These are phyloP conservation scores for Gymnothorax reevesii DNA, from an alignment of 2,797 vertebrate species.

Conservation along the genomic window DNA sequence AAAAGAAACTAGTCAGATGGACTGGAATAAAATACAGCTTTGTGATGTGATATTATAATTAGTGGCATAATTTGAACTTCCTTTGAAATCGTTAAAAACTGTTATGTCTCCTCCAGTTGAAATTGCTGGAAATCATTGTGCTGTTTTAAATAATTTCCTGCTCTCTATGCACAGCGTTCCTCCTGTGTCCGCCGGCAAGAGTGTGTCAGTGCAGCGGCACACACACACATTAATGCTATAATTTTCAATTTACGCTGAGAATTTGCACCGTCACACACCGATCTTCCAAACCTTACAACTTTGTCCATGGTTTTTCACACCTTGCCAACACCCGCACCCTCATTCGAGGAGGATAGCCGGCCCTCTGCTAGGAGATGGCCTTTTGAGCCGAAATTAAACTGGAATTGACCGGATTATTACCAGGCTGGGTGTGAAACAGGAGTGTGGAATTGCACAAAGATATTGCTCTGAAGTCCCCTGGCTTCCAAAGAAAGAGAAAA, in stretches of 20 bases:
- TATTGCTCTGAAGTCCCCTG: slow-evolving; percentile 22
- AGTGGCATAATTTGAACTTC: not conserved
- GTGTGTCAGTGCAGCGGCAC: slow-evolving; percentile 26
- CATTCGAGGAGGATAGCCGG: not conserved
- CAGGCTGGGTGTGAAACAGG: slow-evolving; percentile 16
- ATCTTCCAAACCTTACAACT: not conserved
- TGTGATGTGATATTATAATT: not conserved
- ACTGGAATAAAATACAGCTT: not conserved
- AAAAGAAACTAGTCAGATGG: not conserved
- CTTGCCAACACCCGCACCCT: not conserved
- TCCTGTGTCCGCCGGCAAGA: slow-evolving; percentile 29
- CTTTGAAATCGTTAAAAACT: not conserved
- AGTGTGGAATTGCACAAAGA: slow-evolving; percentile 18
- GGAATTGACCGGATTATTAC: slow-evolving; percentile 24
- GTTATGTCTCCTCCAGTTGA: slow-evolving; percentile 13
- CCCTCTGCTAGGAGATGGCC: slow-evolving; percentile 8
- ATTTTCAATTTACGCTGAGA: slow-evolving; percentile 3
- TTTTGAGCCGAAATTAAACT: slow-evolving; percentile 25
- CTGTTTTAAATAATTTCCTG: slow-evolving; percentile 38
- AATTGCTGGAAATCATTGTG: not conserved
- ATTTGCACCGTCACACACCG: slow-evolving; percentile 23
- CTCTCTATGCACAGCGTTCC: slow-evolving; percentile 26
- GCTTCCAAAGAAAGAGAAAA: not conserved
- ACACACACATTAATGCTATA: slow-evolving; percentile 14
- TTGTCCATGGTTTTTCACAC: not conserved